Evolutionary conservation across 2,888 invertebrate species (phyloP), one percentile per base, ranked within the genome.

Genomic region (Phoenoteleia sp.): DNA sequence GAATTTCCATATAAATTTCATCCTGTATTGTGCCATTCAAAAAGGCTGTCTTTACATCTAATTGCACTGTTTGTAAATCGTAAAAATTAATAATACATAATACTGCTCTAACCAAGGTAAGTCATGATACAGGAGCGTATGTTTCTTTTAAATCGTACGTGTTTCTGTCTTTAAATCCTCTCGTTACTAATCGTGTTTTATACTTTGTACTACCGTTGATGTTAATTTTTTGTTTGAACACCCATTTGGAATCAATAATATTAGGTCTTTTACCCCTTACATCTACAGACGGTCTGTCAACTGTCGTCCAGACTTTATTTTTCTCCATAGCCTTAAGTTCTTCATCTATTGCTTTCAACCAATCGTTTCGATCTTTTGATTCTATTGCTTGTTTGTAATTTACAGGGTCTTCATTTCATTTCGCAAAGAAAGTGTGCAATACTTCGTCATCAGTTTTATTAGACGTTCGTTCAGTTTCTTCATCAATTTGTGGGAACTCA

Each of bases 341-440:
- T 2, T 79, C 45, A 1, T 72, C 21, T 5, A 84, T 69, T 9
- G 80, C 80, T 23, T 25, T 7, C 33, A 13, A 3, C 84, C 80
- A 81, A 2, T 86, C 23, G 62, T 80, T 21, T 75, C 79, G 82
- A 47, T 86, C 64, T 19, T 42, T 7, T 17, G 72, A 66, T 29
- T 60, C 9, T 64, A 84, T 82, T 3, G 76, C 80, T 54, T 81
- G 77, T 67, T 76, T 60, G 25, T 54, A 81, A 0, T 19, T 54
- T n/a, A 17, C 7, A 0, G 81, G 77, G 33, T 85, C 84, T 39
- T 58, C 23, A 15, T 67, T 71, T 19, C 75, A 23, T 1, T n/a
- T 33, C 11, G 74, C 58, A 42, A 83, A 62, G 13, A 76, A 13
- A 64, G n/a, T n/a, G n/a, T n/a, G n/a, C 13, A 64, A 19, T 3